Base-by-base conservation (phyloP, 2,113 vertebrate species). In the Otolemur garnettii region DNA sequence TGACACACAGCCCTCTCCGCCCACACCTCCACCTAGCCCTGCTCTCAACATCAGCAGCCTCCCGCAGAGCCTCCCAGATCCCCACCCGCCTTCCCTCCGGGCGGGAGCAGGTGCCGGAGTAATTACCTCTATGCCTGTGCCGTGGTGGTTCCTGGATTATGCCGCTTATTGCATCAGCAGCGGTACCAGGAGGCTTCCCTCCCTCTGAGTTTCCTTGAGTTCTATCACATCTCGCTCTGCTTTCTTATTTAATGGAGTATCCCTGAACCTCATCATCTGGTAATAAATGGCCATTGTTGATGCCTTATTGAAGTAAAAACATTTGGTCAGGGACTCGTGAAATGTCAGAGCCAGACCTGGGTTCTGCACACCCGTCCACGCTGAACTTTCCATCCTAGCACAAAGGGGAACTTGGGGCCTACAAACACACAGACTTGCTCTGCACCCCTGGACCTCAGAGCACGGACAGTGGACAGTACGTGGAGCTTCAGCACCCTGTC, bases 41-140 rank as follows among this genome's bases (percentile, higher is more conserved):
- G 0, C 1, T 8, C 18, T 2, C 30, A 0, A 0, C 2, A 0
- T 38, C 75, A 24, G 22, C 55, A 10, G 21, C 64, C 57, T 75
- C 1, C 8, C 1, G 2, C 69, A 3, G 13, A 22, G 66, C 91
- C 62, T 12, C 30, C 3, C 26, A 6, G 82, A 71, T 62, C 35
- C 87, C 77, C 19, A 71, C 19, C 19, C 3, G 0, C 2, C 50
- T 82, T 92, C 28, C n/a, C n/a, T n/a, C n/a, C n/a, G n/a, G n/a
- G n/a, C n/a, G 0, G 78, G 89, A 91, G 96, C 96, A 98, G 96
- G 93, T 96, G 97, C 64, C 1, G 7, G 13, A 42, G n/a, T 93
- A 89, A 97, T 97, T 87, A 77, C 94, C 90, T 97, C 94, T 93
- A 94, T 0, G 83, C 83, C 83, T 5, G 9, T 6, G 59, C 78